Conservation (phyloP, 1,140 invertebrate genomes). For the Tribolium castaneum region DNA sequence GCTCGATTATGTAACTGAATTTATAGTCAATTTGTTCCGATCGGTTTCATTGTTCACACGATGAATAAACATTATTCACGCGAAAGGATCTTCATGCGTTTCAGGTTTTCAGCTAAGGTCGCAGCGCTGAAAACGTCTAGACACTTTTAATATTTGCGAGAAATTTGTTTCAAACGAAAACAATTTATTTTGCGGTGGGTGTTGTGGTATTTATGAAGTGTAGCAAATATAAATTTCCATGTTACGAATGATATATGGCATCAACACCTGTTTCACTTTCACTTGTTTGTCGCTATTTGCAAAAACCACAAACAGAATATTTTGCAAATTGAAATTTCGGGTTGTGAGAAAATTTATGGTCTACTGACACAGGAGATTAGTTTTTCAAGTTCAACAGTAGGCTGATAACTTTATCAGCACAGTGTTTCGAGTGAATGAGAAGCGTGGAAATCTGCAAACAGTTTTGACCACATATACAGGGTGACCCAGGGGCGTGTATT, state of each 20-base stretch:
- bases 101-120: not conserved
- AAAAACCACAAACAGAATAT: not conserved
- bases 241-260: not conserved
- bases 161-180: not conserved
- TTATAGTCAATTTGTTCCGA: not conserved
- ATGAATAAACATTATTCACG: conserved; percentile 1
- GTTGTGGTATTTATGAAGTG: not conserved
- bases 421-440: not conserved
- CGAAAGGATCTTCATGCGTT: not conserved
- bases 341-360: not conserved
- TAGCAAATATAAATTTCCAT: not conserved
- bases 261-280: not conserved
- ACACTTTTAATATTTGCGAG: not conserved
- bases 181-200: not conserved
- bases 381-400: not conserved
- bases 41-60: not conserved
- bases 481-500: too few species aligned
- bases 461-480: too few species aligned
- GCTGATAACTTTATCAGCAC: not conserved
- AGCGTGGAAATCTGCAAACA: too few species aligned
- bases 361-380: not conserved
- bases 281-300: not conserved
- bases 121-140: not conserved
- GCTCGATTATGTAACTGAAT: not conserved
- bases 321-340: not conserved